phyloP scores from a whole-genome alignment of 2,797 vertebrate species.

The Setipinna tenuifilis region DNA sequence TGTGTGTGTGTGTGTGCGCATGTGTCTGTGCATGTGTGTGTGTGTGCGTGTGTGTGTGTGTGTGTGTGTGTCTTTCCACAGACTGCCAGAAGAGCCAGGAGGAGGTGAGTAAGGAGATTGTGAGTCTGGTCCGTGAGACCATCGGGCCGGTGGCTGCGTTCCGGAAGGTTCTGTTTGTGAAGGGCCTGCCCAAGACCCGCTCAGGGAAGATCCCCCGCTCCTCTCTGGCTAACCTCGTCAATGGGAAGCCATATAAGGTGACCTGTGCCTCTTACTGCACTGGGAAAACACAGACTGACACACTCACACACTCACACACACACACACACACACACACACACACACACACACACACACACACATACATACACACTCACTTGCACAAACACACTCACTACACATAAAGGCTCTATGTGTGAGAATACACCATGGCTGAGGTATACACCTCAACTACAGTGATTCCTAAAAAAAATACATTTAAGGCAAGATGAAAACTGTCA shows the following conservation, averaged over 20 bases:
- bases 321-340: not conserved
- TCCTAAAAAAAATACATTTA: too few species aligned
- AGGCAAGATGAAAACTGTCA: too few species aligned
- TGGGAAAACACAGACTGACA: not conserved
- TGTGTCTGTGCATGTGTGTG: not conserved
- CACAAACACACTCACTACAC: too few species aligned
- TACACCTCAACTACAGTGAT: not conserved
- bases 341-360: not conserved
- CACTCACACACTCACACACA: not conserved
- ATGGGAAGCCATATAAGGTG: constrained; percentile 89
- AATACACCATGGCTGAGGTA: not conserved
- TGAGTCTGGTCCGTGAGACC: constrained; percentile 80
- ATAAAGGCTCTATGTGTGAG: not conserved
- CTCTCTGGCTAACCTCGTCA: constrained; percentile 84
- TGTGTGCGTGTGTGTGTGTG: constrained; percentile 30
- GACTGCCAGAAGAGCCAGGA: constrained; percentile 71
- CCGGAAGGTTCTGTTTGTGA: constrained; percentile 85
- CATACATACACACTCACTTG: not conserved
- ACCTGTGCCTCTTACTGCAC: not conserved
- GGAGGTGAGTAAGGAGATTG: constrained; percentile 78
- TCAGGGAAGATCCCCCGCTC: constrained; percentile 95
- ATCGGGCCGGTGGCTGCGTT: constrained; percentile 94
- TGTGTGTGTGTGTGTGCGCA: not conserved
- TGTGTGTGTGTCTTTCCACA: constrained; percentile 58
- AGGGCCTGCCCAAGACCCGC: constrained; percentile 88